phyloP scores from a whole-genome alignment of 2,797 vertebrate genomes.

The Momotus momota region DNA sequence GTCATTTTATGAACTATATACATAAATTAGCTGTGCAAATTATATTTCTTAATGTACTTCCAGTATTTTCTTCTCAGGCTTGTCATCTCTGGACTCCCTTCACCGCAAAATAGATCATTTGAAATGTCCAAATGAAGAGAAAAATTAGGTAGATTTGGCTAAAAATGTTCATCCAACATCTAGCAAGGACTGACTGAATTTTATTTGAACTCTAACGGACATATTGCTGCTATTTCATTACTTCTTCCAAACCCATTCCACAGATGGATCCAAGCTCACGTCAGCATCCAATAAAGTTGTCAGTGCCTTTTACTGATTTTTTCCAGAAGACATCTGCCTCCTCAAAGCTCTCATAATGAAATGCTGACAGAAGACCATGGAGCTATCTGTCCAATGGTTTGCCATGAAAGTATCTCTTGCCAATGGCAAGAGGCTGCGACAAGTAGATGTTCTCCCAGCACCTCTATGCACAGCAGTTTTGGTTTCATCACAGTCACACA shows the following conservation, averaged over 20 bases:
- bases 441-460: slow-evolving; percentile 28
- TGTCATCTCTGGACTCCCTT: neutral
- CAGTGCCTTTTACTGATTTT: slow-evolving; percentile 13
- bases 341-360: slow-evolving; percentile 18
- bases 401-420: neutral
- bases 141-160: neutral
- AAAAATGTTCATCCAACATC: neutral
- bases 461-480: neutral
- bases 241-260: neutral
- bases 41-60: neutral
- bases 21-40: slow-evolving; percentile 26
- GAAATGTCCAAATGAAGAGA: neutral
- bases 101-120: neutral
- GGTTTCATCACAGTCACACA: neutral
- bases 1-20: neutral
- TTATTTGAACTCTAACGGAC: neutral
- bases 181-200: neutral
- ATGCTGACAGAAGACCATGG: slow-evolving; percentile 36
- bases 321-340: slow-evolving; percentile 62
- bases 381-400: neutral
- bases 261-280: neutral
- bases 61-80: neutral
- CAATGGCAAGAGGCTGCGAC: neutral
- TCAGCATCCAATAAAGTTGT: slow-evolving; percentile 51
- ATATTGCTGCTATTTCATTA: neutral